Percentiles rank a stretch among this genome's conserved stretches.
phyloP scores from a whole-genome alignment of 2,797 vertebrate genomes.

The Taeniopygia guttata region DNA sequence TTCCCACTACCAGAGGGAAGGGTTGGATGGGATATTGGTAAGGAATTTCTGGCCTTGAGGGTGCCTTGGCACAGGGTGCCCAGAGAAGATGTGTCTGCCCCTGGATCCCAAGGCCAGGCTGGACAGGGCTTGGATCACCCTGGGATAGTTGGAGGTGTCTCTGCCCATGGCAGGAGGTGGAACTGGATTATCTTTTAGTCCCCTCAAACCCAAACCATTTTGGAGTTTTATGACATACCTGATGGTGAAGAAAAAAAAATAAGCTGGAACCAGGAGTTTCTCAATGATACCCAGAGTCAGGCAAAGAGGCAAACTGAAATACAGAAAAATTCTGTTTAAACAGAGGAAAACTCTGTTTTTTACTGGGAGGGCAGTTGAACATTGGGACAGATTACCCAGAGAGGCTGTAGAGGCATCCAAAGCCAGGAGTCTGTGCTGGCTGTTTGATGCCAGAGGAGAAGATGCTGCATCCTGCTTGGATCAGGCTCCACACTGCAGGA shows the following conservation, averaged over 20 bases:
- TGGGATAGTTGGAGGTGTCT: rapidly evolving
- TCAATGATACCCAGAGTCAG: too few species aligned
- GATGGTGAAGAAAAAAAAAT: neutral
- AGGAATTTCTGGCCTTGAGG: neutral
- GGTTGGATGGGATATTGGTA: rapidly evolving
- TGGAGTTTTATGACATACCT: neutral
- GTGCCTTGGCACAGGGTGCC: rapidly evolving
- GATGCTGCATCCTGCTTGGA: rapidly evolving
- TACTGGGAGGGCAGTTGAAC: neutral
- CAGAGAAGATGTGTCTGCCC: neutral
- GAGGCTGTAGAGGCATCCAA: rapidly evolving
- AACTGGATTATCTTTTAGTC: too few species aligned
- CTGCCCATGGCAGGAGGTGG: too few species aligned
- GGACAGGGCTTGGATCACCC: rapidly evolving
- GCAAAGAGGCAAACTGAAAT: neutral
- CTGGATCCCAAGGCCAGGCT: neutral
- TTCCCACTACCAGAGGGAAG: rapidly evolving
- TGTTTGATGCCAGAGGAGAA: neutral
- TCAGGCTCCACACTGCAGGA: neutral
- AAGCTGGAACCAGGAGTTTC: neutral
- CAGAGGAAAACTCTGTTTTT: neutral
- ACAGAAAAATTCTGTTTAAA: neutral
- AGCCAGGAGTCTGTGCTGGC: neutral
- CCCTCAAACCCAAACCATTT: neutral
- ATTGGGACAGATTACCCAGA: neutral